phyloP scores from a whole-genome alignment of 1,140 invertebrate genomes.

The Mycetomoellerius zeteki region DNA sequence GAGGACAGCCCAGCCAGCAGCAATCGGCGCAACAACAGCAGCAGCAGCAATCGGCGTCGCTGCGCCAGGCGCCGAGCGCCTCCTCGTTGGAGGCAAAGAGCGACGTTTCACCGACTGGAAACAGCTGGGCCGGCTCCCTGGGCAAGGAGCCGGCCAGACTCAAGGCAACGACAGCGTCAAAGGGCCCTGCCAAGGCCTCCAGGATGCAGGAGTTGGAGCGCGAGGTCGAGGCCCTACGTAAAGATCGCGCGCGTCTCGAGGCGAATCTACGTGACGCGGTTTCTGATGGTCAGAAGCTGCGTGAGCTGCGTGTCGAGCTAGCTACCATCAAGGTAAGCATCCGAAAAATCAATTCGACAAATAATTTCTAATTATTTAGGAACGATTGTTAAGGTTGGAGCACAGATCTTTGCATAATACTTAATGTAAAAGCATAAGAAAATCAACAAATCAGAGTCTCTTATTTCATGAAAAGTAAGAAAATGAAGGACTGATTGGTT shows the following conservation, averaged over 20 bases:
- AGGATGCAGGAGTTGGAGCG: conserved; percentile 84
- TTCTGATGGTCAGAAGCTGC: conserved; percentile 74
- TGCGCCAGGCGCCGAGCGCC: conserved; percentile 81
- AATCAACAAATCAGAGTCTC: too few species aligned
- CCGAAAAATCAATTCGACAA: neutral
- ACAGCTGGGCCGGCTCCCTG: conserved; percentile 70
- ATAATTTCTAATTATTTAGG: neutral
- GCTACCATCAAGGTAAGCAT: conserved; percentile 82
- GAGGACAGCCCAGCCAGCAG: conserved; percentile 88
- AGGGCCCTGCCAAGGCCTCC: conserved; percentile 75
- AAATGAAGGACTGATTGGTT: too few species aligned
- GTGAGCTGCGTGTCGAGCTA: conserved; percentile 81
- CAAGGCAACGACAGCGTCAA: conserved; percentile 69
- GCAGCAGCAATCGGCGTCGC: conserved; percentile 87
- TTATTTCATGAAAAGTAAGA: too few species aligned
- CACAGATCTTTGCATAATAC: too few species aligned
- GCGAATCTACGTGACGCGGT: conserved; percentile 75
- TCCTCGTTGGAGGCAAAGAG: conserved; percentile 79
- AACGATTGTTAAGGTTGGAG: too few species aligned
- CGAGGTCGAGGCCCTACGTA: conserved; percentile 81
- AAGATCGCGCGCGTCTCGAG: conserved; percentile 81
- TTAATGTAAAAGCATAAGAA: too few species aligned
- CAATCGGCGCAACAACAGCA: conserved; percentile 87
- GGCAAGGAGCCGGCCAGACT: conserved; percentile 70
- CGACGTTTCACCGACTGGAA: conserved; percentile 68